These are phyloP conservation scores for Matsumyia berberina DNA, from an alignment of 2,888 invertebrate species.

Conservation along the genomic window DNA sequence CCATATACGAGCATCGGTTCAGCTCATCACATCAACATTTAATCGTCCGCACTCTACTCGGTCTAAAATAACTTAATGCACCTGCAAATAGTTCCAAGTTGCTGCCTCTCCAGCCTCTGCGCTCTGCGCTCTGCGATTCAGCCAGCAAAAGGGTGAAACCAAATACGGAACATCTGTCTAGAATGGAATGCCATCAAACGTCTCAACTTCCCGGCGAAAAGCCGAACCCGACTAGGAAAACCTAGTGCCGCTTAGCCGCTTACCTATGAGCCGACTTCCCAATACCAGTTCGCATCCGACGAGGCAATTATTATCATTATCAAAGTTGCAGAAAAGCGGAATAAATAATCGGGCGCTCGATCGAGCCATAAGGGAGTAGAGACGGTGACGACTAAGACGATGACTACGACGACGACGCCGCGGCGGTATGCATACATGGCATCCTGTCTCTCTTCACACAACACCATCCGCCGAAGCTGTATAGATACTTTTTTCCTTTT, in stretches of 20 bases:
- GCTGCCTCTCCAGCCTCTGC: neutral
- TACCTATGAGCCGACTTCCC: constrained; percentile 49
- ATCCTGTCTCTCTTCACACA: constrained; percentile 37
- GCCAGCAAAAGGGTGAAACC: constrained; percentile 71
- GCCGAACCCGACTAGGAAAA: constrained; percentile 40
- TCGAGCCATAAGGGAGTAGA: constrained; percentile 47
- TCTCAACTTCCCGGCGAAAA: constrained; percentile 68
- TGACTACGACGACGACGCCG: constrained; percentile 6
- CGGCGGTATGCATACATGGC: constrained; percentile 31
- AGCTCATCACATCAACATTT: constrained; percentile 69
- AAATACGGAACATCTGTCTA: constrained; percentile 75
- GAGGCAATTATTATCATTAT: constrained; percentile 75
- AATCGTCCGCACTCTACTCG: constrained; percentile 50
- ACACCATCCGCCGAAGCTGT: constrained; percentile 18
- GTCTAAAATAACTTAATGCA: constrained; percentile 71
- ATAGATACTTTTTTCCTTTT: constrained; percentile 3
- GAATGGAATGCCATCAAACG: constrained; percentile 76
- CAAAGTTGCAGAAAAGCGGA: constrained; percentile 74
- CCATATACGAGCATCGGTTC: constrained; percentile 25
- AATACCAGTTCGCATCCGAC: constrained; percentile 61
- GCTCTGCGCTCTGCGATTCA: constrained; percentile 2
- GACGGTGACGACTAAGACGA: constrained; percentile 27
- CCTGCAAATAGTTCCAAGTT: constrained; percentile 68
- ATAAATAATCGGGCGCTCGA: constrained; percentile 70
- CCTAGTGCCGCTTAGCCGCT: constrained; percentile 48